A percentile compares a stretch with the other conserved stretches of the same genome.
These are phyloP conservation scores for Ammodytes dubius DNA, from an alignment of 2,113 vertebrate species.

Conservation along the genomic window DNA sequence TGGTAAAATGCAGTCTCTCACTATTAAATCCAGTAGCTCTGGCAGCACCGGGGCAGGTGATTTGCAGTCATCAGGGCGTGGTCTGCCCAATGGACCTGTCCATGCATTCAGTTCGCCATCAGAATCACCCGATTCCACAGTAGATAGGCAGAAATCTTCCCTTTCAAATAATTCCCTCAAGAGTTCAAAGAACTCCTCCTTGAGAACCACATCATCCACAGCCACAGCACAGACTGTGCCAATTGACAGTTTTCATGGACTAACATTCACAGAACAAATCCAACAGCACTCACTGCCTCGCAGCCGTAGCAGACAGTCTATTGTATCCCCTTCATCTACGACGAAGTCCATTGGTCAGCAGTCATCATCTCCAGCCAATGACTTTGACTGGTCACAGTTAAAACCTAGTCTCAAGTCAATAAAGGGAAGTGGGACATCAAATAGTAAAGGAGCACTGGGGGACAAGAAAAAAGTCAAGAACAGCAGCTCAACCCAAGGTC, in stretches of 20 bases:
- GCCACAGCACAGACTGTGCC: conserved; percentile 97
- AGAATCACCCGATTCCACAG: conserved; percentile 96
- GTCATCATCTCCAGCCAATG: conserved; percentile 91
- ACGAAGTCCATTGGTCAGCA: conserved; percentile 91
- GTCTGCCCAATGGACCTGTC: conserved; percentile 91
- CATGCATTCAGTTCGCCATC: conserved; percentile 98
- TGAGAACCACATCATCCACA: conserved; percentile 95
- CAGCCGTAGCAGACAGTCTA: conserved; percentile 95
- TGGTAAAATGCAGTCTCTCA: conserved; percentile 93
- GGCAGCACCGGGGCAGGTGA: conserved; percentile 94
- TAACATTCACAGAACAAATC: conserved; percentile 96
- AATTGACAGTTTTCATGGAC: conserved; percentile 94
- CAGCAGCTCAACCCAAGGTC: conserved; percentile 86
- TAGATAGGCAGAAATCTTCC: conserved; percentile 95
- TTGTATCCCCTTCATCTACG: conserved; percentile 95
- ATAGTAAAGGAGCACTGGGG: conserved; percentile 87
- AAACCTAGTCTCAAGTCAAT: conserved; percentile 92
- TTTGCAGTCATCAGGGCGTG: conserved; percentile 88
- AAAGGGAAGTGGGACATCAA: conserved; percentile 85
- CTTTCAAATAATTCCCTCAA: conserved; percentile 96
- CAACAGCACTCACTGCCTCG: conserved; percentile 97
- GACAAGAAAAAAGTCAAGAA: conserved; percentile 91
- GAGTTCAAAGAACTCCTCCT: conserved; percentile 96
- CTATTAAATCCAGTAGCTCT: conserved; percentile 96
- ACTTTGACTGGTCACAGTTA: conserved; percentile 96